These are phyloP conservation scores for Zaprionus lachaisei DNA, from an alignment of 1,140 invertebrate genomes.

Conservation along the genomic window DNA sequence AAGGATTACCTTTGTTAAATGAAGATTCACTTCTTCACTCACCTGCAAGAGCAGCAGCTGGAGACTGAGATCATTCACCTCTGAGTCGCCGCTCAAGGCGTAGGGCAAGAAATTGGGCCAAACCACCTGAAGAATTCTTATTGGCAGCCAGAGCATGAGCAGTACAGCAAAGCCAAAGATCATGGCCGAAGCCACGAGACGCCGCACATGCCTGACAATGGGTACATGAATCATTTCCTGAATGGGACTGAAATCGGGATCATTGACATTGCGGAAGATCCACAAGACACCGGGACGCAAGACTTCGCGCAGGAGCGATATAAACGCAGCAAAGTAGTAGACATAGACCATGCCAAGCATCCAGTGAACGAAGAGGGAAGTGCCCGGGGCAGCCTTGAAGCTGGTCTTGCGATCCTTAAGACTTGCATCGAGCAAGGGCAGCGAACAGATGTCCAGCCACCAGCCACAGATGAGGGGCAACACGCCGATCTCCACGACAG, in stretches of 20 bases:
- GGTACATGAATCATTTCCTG: constrained; percentile 99
- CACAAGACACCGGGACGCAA: constrained; percentile 97
- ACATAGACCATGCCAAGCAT: constrained; percentile 99
- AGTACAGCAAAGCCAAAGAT: constrained; percentile 98
- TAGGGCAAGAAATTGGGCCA: constrained; percentile 97
- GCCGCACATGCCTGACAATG: constrained; percentile 94
- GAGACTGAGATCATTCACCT: constrained; percentile 96
- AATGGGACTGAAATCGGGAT: constrained; percentile 99
- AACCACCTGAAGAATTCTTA: constrained; percentile 92
- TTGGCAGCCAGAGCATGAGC: constrained; percentile 97
- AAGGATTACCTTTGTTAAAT: background rate
- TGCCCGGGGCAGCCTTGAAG: constrained; percentile 95
- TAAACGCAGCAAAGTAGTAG: constrained; percentile 99
- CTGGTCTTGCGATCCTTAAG: constrained; percentile 94
- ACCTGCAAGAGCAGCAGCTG: constrained; percentile 97
- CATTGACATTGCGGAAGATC: constrained; percentile 98
- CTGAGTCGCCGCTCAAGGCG: constrained; percentile 92
- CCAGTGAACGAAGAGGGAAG: constrained; percentile 99
- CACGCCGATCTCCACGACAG: constrained; percentile 97
- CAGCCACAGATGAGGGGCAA: constrained; percentile 98
- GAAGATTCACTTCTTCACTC: background rate
- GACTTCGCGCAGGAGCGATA: constrained; percentile 93
- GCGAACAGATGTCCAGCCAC: constrained; percentile 99
- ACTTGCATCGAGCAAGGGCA: constrained; percentile 97
- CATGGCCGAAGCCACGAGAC: constrained; percentile 96